These are phyloP conservation scores for Cosmopolites sordidus DNA, from an alignment of 2,888 invertebrate genomes.

Conservation along the genomic window DNA sequence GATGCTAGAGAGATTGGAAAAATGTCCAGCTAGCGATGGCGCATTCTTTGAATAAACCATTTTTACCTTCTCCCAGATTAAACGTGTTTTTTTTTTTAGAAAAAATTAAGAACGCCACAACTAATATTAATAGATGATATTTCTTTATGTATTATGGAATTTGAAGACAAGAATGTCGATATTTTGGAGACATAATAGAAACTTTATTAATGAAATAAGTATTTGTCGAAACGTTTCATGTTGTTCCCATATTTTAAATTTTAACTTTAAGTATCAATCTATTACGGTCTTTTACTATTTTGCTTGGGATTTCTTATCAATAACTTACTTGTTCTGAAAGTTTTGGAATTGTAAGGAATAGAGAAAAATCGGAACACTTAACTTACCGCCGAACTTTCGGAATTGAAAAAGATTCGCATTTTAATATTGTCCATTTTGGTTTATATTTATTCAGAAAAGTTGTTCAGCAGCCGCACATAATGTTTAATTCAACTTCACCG, in stretches of 20 bases:
- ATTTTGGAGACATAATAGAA: no score
- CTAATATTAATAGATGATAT: no score
- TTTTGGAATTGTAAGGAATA: constrained; percentile 22
- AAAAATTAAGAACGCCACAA: no score
- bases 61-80: no score
- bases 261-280: constrained; percentile 22
- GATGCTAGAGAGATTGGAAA: no score
- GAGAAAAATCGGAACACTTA: constrained; percentile 26
- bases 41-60: no score
- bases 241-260: constrained; percentile 12
- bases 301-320: constrained; percentile 25
- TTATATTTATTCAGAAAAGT: constrained; percentile 28
- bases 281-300: constrained; percentile 19
- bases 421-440: constrained; percentile 28
- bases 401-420: constrained; percentile 27
- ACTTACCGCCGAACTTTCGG: constrained; percentile 25
- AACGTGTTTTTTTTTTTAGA: no score
- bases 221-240: constrained; percentile 4
- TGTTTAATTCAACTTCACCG: constrained; percentile 22
- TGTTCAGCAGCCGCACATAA: constrained; percentile 18
- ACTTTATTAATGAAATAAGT: no score
- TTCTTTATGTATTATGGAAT: no score
- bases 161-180: no score
- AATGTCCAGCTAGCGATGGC: no score
- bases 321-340: constrained; percentile 25